Evolutionary conservation across 2,113 vertebrate species (phyloP).

Genomic region (Oreochromis tanganicae): DNA sequence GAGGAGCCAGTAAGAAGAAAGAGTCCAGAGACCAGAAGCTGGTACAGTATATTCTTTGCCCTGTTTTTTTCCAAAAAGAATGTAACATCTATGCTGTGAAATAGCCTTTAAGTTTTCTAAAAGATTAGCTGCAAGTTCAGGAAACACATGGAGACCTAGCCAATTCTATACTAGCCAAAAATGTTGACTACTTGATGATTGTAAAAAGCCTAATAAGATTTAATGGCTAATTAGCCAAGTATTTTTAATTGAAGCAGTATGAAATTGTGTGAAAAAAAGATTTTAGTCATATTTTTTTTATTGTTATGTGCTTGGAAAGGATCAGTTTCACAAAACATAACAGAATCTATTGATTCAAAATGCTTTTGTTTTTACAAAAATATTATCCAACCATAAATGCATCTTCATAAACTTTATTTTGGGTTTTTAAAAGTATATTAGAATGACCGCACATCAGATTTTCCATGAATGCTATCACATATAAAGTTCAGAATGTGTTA

Average conservation of each 20-base stretch:
- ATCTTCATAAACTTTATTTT: background rate
- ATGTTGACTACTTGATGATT: background rate
- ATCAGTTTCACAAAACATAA: background rate
- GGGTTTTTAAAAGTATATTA: background rate
- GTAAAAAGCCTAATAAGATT: background rate
- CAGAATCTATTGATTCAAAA: background rate
- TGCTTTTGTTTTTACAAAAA: background rate
- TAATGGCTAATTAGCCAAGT: background rate
- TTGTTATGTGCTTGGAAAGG: background rate
- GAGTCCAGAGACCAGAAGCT: background rate
- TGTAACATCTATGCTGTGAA: background rate
- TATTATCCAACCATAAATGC: background rate
- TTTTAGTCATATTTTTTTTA: background rate
- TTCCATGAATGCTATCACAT: background rate
- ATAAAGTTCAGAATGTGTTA: background rate
- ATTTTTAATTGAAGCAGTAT: background rate
- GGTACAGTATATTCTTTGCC: background rate
- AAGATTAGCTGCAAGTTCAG: background rate
- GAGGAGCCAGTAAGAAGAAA: background rate
- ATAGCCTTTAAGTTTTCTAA: background rate
- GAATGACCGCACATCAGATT: background rate
- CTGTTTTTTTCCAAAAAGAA: fast-evolving
- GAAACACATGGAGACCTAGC: background rate
- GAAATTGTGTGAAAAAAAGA: background rate
- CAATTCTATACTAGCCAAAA: background rate